These are phyloP conservation scores for Drosophila percnosoma DNA, from an alignment of 2,888 invertebrate genomes.

Conservation along the genomic window DNA sequence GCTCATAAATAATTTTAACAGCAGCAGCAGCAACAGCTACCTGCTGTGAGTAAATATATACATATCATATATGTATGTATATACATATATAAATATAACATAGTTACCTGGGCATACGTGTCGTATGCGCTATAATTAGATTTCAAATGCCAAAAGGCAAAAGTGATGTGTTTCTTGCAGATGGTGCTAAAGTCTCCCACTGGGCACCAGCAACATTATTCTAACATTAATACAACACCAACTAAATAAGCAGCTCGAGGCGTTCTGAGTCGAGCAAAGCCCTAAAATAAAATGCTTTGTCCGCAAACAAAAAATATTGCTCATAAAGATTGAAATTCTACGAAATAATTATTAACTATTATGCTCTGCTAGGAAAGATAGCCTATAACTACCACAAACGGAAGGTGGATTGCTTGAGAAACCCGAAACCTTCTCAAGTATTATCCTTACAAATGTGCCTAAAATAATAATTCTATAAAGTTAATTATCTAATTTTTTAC, in stretches of 20 bases:
- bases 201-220: conserved; percentile 25
- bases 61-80: background rate
- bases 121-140: conserved; percentile 59
- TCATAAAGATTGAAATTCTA: background rate
- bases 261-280: background rate
- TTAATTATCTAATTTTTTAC: background rate
- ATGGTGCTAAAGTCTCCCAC: conserved; percentile 31
- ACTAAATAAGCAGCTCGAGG: background rate
- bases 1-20: conserved; percentile 63
- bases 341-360: background rate
- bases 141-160: conserved; percentile 39
- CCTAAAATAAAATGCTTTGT: background rate
- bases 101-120: conserved; percentile 24
- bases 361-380: background rate
- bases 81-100: conserved; percentile 3
- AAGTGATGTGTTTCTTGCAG: conserved; percentile 20
- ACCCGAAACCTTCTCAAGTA: background rate
- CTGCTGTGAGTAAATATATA: conserved; percentile 1
- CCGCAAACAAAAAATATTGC: background rate
- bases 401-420: too few relatives aligned
- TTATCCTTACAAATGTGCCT: background rate
- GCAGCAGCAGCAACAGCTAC: conserved; percentile 21
- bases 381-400: too few relatives aligned
- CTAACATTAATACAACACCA: conserved; percentile 4
- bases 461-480: background rate